Conservation (phyloP, 2,888 invertebrate species). For the Heliconius charithonia region DNA sequence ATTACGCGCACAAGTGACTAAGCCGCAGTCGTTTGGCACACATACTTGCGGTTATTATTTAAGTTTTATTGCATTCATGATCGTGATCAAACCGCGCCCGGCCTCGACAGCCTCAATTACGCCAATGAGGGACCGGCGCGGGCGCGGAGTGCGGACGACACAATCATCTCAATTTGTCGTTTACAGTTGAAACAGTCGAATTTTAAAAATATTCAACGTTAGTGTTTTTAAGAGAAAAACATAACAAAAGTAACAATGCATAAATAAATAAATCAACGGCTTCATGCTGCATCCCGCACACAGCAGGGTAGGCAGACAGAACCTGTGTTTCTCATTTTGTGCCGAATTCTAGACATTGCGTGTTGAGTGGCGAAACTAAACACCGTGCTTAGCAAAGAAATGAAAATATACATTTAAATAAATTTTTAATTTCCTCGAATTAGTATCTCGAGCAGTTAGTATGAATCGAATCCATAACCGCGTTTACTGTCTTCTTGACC, state of each 20-base stretch:
- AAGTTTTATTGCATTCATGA: conserved; percentile 66
- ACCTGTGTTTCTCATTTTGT: no score
- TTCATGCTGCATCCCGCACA: no score
- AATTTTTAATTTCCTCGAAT: no score
- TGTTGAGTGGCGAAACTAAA: no score
- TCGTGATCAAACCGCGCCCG: conserved; percentile 74
- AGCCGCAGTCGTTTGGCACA: conserved; percentile 28
- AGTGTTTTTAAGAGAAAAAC: background rate
- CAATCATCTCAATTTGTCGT: conserved; percentile 62
- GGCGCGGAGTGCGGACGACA: conserved; percentile 52
- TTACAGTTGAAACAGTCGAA: conserved; percentile 31
- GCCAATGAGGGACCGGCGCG: conserved; percentile 65
- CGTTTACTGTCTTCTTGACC: no score
- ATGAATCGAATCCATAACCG: no score
- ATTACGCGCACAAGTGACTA: conserved; percentile 26
- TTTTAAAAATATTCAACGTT: background rate
- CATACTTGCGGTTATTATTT: conserved; percentile 49
- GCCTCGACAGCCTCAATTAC: conserved; percentile 73
- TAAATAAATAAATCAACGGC: no score
- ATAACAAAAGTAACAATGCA: background rate
- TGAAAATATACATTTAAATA: no score
- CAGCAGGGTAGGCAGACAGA: no score
- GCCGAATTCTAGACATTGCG: no score
- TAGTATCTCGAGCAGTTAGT: no score
- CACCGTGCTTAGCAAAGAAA: no score